Evolutionary conservation across 2,113 vertebrate species (phyloP), one percentile per base, ranked within the genome.

Genomic region (Syngnathus scovelli): DNA sequence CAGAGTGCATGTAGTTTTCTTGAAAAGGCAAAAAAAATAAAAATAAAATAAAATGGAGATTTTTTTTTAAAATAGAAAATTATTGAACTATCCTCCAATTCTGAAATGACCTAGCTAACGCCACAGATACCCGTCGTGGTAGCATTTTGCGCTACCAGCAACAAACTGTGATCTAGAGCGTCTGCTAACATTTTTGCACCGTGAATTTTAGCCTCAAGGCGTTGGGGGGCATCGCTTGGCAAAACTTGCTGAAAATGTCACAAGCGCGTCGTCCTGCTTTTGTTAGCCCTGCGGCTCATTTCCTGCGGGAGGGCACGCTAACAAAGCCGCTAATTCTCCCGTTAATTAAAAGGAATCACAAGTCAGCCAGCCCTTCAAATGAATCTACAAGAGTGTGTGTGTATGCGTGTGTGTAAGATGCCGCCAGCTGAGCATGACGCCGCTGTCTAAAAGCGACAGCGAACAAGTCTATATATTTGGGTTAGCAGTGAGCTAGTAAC

Each of bases 271-370:
- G 81, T 85, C 83, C 78, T 87, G 81, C 81, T 89, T 90, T 90
- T 89, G 83, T 90, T 89, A 78, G 83, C 88, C 86, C 67, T 81
- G 27, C 81, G 88, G 88, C 88, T 90, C 86, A 86, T 86, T 86
- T 87, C 89, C 88, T 88, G 84, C 49, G 89, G 89, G 89, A 91
- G 87, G 82, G 64, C 84, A 37, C 23, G 85, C 90, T 89, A 89
- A 91, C 90, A 91, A 88, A 89, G 89, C 88, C 82, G 87, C 89
- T 90, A 89, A 90, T 89, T 91, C 86, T 87, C 72, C 86, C 87
- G 88, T 92, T 90, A 91, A 92, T 92, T 91, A 89, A 89, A 90
- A 88, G 77, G 85, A 90, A 91, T 89, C 87, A 89, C 86, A 90
- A 91, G 88, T 87, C 87, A 89, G 85, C 87, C 87, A 89, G 85